These are phyloP conservation scores for Leptinotarsa texana DNA, from an alignment of 1,140 invertebrate genomes.

Conservation along the genomic window DNA sequence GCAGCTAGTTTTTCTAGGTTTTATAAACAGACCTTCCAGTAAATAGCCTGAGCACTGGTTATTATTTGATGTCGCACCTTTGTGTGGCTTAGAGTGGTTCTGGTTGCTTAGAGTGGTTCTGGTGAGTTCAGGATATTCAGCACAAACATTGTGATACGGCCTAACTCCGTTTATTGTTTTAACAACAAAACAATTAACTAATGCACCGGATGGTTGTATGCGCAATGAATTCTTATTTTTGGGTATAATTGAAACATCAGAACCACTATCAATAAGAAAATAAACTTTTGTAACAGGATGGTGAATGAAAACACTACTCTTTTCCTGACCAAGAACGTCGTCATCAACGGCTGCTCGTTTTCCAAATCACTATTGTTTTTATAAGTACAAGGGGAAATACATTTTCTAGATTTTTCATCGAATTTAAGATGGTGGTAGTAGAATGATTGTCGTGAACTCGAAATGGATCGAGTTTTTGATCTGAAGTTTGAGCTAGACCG, in stretches of 20 bases:
- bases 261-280: too few species aligned
- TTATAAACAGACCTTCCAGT: not conserved
- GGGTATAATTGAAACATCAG: not conserved
- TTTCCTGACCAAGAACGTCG: not conserved
- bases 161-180: not conserved
- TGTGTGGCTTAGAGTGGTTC: not conserved
- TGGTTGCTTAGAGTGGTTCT: not conserved
- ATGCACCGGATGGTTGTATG: not conserved
- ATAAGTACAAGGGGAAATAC: not conserved
- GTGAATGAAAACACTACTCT: too few species aligned
- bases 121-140: not conserved
- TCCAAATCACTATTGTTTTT: not conserved
- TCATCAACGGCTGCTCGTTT: not conserved
- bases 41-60: not conserved
- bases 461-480: not conserved
- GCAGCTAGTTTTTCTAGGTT: not conserved
- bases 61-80: not conserved
- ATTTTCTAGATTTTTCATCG: not conserved
- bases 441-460: too few species aligned
- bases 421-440: too few species aligned
- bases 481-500: not conserved
- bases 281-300: too few species aligned
- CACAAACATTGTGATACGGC: not conserved
- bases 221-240: not conserved
- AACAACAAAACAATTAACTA: not conserved